These are phyloP conservation scores for Conops quadrifasciatus DNA, from an alignment of 2,888 invertebrate species.

Conservation along the genomic window DNA sequence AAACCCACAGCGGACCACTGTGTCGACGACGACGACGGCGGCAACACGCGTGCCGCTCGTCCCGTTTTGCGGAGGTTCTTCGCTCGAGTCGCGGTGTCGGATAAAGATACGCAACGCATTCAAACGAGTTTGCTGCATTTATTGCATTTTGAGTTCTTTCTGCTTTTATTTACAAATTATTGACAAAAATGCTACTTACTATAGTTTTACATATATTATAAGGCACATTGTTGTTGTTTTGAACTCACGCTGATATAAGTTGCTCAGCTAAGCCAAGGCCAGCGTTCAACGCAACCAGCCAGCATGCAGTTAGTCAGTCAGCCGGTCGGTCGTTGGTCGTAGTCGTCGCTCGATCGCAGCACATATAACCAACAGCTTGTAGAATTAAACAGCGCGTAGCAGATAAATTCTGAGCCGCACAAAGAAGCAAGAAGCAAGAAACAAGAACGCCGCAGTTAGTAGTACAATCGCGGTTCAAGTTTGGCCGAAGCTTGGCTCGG, in stretches of 20 bases:
- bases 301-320: background rate
- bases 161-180: background rate
- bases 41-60: background rate
- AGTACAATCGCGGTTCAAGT: background rate
- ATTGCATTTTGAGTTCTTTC: background rate
- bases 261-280: constrained; percentile 22
- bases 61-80: constrained; percentile 11
- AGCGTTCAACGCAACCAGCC: constrained; percentile 21
- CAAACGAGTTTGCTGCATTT: constrained; percentile 19
- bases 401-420: constrained; percentile 27
- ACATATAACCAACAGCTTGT: constrained; percentile 15
- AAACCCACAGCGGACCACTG: background rate
- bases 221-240: constrained; percentile 7
- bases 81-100: constrained; percentile 13
- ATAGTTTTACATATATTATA: constrained; percentile 4
- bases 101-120: constrained; percentile 23
- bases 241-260: background rate
- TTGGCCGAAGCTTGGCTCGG: background rate
- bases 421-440: background rate
- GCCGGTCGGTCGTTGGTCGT: background rate
- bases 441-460: constrained; percentile 1
- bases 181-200: constrained; percentile 12
- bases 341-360: background rate
- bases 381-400: constrained; percentile 28
- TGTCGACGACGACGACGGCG: background rate